Base-by-base conservation (phyloP, 2,797 vertebrate genomes). In the Champsocephalus gunnari region DNA sequence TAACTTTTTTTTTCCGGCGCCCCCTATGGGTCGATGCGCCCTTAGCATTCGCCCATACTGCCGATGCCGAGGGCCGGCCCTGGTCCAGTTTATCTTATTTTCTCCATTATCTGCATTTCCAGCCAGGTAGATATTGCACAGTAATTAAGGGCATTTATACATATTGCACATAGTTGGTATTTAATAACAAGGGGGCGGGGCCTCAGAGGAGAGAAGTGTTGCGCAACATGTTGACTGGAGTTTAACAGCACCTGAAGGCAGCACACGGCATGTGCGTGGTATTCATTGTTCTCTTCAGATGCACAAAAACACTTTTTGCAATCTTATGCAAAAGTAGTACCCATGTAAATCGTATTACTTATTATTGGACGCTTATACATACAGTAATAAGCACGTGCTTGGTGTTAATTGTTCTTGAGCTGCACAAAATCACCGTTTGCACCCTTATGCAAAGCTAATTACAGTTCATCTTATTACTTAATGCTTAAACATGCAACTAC, bases 181-280 rank as follows among this genome's bases (percentile, higher is more conserved):
- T 28, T 28, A 28, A 28, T 4, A 28, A 28, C 28, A 28, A 28
- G 4, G 28, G 28, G 75, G 80, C 81, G 79, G 75, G 53, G 77
- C 60, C 81, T 88, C 81, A 89, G 58, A 64, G 56, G 66, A 72
- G 57, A 66, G 70, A 75, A n/a, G 62, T 71, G 43, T 91, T 91
- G 84, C 53, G 83, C 75, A 92, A 87, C 63, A 76, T 65, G 76
- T 79, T 80, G 73, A 79, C 70, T 70, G 61, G 65, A 77, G 9
- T 71, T 80, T 7, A 7, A 13, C 61, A 70, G 54, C 51, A 61
- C 82, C 17, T 21, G 12, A 47, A 19, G 2, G 66, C 45, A 63
- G 24, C 54, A 19, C 12, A 69, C 3, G 5, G 10, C 45, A 38
- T 67, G 13, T 12, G 21, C 44, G 58, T 53, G 49, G 10, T 49